phyloP scores from a whole-genome alignment of 2,888 invertebrate species.

The Buathra laborator region DNA sequence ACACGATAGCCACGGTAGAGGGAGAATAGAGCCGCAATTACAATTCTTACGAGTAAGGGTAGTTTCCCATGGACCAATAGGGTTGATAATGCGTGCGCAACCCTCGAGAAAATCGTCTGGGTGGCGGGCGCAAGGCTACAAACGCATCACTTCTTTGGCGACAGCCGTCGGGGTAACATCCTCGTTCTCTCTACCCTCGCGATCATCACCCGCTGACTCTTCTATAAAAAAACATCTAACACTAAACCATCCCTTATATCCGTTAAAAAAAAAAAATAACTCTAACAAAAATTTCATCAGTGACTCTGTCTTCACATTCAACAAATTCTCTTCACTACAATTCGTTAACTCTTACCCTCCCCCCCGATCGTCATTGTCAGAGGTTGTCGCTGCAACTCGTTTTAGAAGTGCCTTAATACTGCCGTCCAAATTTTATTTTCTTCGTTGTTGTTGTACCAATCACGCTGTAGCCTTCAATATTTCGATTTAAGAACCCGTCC shows the following conservation, averaged over 20 bases:
- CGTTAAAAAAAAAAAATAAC: slow-evolving; percentile 27
- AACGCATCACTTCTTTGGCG: slow-evolving; percentile 84
- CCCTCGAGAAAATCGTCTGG: slow-evolving; percentile 69
- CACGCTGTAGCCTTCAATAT: slow-evolving; percentile 71
- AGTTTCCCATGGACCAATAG: slow-evolving; percentile 71
- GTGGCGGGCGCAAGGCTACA: slow-evolving; percentile 82
- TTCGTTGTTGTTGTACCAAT: slow-evolving; percentile 48
- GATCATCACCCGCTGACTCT: slow-evolving; percentile 54
- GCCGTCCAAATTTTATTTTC: slow-evolving; percentile 75
- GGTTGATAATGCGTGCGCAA: slow-evolving; percentile 70
- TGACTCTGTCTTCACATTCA: neutral
- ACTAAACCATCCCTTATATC: slow-evolving; percentile 22
- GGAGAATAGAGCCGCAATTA: slow-evolving; percentile 67
- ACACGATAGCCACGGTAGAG: slow-evolving; percentile 23
- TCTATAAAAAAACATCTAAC: slow-evolving; percentile 60
- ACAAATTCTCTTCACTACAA: neutral
- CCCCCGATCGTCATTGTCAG: slow-evolving; percentile 30
- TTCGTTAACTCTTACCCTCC: slow-evolving; percentile 12
- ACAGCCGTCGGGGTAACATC: slow-evolving; percentile 84
- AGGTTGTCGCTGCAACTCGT: slow-evolving; percentile 76
- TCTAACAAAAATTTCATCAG: slow-evolving; percentile 30
- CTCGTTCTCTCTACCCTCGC: slow-evolving; percentile 76
- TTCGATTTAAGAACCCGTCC: slow-evolving; percentile 55
- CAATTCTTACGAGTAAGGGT: slow-evolving; percentile 70
- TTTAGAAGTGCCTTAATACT: slow-evolving; percentile 78